A percentile compares a stretch with the other conserved stretches of the same genome.
Evolutionary conservation across 2,113 vertebrate species (phyloP).

Genomic region (Anhinga rufa): DNA sequence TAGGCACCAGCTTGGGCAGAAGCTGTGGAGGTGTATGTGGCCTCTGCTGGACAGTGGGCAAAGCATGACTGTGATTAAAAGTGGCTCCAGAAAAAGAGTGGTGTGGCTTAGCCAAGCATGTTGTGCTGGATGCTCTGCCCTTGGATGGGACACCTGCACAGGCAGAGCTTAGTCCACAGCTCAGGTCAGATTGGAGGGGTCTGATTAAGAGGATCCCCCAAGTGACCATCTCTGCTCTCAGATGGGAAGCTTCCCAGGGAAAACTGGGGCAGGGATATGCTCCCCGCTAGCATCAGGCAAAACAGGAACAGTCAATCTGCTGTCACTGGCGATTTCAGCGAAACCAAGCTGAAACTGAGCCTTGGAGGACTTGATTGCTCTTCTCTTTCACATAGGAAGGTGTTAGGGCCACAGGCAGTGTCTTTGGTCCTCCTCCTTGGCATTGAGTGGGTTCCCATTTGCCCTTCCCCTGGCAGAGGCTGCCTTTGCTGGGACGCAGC

Average conservation of each 20-base stretch:
- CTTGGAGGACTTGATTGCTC: background rate
- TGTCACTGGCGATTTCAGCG: background rate
- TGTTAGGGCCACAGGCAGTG: background rate
- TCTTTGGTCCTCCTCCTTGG: background rate
- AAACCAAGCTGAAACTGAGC: background rate
- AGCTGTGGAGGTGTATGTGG: background rate
- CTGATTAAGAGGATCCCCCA: no score
- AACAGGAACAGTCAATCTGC: background rate
- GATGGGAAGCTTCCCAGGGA: background rate
- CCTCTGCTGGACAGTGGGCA: background rate
- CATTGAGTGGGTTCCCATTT: background rate
- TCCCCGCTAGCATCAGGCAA: background rate
- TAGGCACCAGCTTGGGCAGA: background rate
- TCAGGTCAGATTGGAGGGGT: background rate
- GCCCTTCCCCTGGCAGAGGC: background rate
- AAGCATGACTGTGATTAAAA: background rate
- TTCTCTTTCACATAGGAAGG: background rate
- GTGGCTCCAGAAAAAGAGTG: background rate
- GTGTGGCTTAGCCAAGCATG: background rate
- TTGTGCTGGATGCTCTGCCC: rapidly evolving
- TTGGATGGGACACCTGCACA: background rate
- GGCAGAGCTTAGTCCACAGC: background rate
- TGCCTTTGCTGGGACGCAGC: background rate
- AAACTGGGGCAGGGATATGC: background rate
- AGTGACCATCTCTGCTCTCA: background rate